Base-by-base conservation (phyloP, 2,888 invertebrate species). In the Ormyrus pomaceus region DNA sequence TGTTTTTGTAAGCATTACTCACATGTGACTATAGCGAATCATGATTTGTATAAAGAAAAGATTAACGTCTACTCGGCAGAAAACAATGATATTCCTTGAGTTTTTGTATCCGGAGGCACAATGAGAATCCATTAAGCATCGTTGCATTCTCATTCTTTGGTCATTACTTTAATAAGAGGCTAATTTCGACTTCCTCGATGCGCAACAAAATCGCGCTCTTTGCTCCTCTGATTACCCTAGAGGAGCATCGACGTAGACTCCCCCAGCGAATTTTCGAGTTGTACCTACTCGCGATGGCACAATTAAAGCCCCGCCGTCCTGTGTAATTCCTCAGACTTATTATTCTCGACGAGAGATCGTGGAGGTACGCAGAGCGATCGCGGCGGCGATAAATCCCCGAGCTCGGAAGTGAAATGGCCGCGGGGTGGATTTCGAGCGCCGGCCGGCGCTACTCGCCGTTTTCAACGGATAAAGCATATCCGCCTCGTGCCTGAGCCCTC, bases 101-200 rank as follows among this genome's bases (percentile, higher is more conserved):
- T 19, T 19, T 19, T 19, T 19, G 19, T 1, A 19, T 19, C 19
- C 19, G 19, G 19, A 19, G n/a, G 9, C 9, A 6, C 51, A 13
- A 66, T 51, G 13, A 53, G 53, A 53, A 19, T 66, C 56, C 55
- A 69, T 69, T 46, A 69, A 69, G 11, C 11, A 46, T 9, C 19
- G 19, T 19, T 56, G 6, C 6, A n/a, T 19, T 61, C 34, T 46
- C 19, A 19, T 19, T 45, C n/a, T 51, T 51, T 50, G 19, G 11
- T n/a, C 34, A 79, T 74, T 62, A 79, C 79, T 69, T 64, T 73
- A 74, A 79, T 79, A 74, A 69, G 69, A 56, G 56, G 11, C 62
- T 69, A 73, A 78, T 78, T 78, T 61, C 19, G n/a, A 66, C 51
- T 55, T 61, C 59, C 69, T 55, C 13, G 53, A 13, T n/a, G 7